Base-by-base conservation (phyloP, 2,888 invertebrate species). In the Zonitis immaculata region DNA sequence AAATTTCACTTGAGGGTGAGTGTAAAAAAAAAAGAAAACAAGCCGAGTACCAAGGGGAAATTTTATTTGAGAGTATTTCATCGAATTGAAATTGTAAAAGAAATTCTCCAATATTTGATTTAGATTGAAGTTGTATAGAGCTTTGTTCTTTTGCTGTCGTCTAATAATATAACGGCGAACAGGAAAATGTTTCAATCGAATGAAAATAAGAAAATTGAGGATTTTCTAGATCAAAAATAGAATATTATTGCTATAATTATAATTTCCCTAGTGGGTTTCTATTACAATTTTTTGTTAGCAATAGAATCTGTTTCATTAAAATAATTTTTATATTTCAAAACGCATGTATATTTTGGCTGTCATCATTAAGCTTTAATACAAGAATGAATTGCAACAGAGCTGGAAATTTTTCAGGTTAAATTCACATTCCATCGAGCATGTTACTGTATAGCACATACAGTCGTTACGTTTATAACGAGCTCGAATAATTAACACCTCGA, bases 351-450 rank as follows among this genome's bases (percentile, higher is more conserved):
- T 18, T 39, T 39, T 6, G 5, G 3, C 14, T 18, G 16, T 20
- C 18, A 39, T 39, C 39, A 20, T 39, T 11, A 39, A 35, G 39
- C 39, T 18, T 18, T 18, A 18, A 16, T 35, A 4, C 11, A 20
- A 39, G 35, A 18, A 18, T 35, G 9, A 39, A 18, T 39, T 20
- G 20, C 39, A 39, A 6, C 5, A 18, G 11, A 39, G 39, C 39
- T 39, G 39, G 20, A 39, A 39, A 18, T 39, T 39, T 39, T 39
- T 39, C 39, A 39, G 39, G 11, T 39, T 39, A 39, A 39, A 39
- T 39, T 39, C 39, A 39, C 39, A 39, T 39, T 18, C 20, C 39
- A 20, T 39, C 39, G 39, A 39, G 39, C 39, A 18, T 20, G 20
- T 39, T 39, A 39, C 20, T 20, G 11, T 20, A 39, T 6, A n/a